Evolutionary conservation across 2,113 vertebrate genomes (phyloP).

Genomic region (Oncorhynchus keta): DNA sequence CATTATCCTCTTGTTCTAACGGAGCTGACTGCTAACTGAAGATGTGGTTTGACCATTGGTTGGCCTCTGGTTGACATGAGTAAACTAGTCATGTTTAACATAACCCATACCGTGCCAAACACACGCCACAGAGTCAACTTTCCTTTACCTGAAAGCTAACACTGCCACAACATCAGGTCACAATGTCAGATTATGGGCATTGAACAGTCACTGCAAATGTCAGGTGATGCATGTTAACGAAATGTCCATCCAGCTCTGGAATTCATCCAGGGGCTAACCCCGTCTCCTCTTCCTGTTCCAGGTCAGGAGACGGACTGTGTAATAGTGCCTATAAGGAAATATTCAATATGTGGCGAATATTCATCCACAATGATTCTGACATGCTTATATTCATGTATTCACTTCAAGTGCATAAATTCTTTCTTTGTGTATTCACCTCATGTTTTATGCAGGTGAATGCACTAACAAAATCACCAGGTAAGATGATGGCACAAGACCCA

Average conservation of each 20-base stretch:
- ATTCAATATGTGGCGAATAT: neutral
- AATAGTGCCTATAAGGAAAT: neutral
- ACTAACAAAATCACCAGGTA: neutral
- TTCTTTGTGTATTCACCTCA: too few species aligned
- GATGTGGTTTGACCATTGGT: too few species aligned
- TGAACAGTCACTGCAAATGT: slow-evolving; percentile 45
- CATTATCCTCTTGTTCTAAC: too few species aligned
- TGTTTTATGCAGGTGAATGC: too few species aligned
- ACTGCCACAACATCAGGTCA: too few species aligned
- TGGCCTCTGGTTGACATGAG: neutral
- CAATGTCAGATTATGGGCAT: slow-evolving; percentile 1
- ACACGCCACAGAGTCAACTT: neutral
- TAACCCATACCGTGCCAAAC: neutral
- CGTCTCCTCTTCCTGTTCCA: neutral
- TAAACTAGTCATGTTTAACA: neutral
- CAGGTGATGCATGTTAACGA: slow-evolving; percentile 44
- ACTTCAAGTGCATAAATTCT: too few species aligned
- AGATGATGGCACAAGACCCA: neutral
- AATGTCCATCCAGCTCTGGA: slow-evolving; percentile 21
- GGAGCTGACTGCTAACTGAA: too few species aligned
- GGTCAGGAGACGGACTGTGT: neutral
- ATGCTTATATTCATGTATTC: too few species aligned
- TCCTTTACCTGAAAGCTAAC: too few species aligned
- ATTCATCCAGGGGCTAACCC: neutral
- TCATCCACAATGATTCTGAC: too few species aligned